These are phyloP conservation scores for Calidris pygmaea DNA, from an alignment of 2,113 vertebrate genomes.

Conservation along the genomic window DNA sequence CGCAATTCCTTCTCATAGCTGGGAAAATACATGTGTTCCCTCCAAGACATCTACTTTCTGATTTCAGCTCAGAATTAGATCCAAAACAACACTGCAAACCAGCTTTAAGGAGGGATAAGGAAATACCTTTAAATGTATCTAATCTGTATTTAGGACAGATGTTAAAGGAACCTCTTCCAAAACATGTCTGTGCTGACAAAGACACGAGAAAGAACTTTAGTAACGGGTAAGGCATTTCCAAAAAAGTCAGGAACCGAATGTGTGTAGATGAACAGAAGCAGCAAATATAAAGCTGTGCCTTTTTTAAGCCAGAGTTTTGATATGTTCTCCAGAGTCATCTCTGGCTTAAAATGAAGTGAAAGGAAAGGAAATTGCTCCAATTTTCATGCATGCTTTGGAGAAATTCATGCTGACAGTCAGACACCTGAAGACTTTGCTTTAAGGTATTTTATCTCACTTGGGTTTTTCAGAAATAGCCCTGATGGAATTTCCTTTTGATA, in stretches of 20 bases:
- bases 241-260: not conserved
- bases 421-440: not conserved
- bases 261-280: not conserved
- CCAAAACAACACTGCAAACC: not conserved
- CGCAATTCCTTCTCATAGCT: not conserved
- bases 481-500: not conserved
- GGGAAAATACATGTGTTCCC: not conserved
- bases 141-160: not conserved
- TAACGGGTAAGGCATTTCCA: not conserved
- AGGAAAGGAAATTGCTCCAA: not conserved
- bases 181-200: not conserved
- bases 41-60: not conserved
- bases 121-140: not conserved
- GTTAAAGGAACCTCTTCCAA: not conserved
- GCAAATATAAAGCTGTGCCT: not conserved
- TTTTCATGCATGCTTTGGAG: not conserved
- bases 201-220: not conserved
- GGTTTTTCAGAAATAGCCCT: not conserved
- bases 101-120: not conserved
- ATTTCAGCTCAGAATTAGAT: not conserved
- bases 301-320: not conserved
- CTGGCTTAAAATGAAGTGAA: not conserved
- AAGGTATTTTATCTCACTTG: not conserved
- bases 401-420: constrained; percentile 1
- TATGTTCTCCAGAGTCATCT: not conserved